Conservation (phyloP, 2,888 invertebrate genomes). For the Euphydryas editha region DNA sequence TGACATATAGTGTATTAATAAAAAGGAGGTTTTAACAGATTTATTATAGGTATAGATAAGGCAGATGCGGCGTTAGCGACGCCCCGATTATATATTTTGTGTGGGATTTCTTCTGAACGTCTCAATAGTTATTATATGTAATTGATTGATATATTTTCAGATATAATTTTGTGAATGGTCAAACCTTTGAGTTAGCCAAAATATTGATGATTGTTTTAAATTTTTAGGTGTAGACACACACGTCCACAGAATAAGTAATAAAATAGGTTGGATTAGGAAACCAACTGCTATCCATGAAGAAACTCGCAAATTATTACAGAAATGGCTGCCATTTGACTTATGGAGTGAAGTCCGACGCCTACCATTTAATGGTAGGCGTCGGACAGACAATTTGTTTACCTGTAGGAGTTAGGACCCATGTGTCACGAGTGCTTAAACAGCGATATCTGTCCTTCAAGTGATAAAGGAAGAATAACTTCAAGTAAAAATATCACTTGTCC, state of each 20-base stretch:
- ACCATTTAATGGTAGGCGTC: slow-evolving; percentile 97
- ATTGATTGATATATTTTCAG: too few relatives aligned
- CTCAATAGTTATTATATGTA: too few relatives aligned
- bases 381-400: slow-evolving; percentile 97
- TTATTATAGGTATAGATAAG: too few relatives aligned
- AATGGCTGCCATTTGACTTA: slow-evolving; percentile 92
- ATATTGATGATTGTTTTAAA: slow-evolving; percentile 4
- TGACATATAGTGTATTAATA: too few relatives aligned
- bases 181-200: background rate
- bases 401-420: slow-evolving; percentile 89
- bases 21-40: too few relatives aligned
- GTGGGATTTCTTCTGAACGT: too few relatives aligned
- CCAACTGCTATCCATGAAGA: slow-evolving; percentile 93
- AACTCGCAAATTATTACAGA: slow-evolving; percentile 92
- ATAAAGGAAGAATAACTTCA: slow-evolving; percentile 65
- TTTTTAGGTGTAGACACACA: slow-evolving; percentile 96
- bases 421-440: slow-evolving; percentile 93
- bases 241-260: slow-evolving; percentile 97
- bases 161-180: too few relatives aligned
- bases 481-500: slow-evolving; percentile 62
- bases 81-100: too few relatives aligned
- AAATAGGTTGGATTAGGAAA: slow-evolving; percentile 92
- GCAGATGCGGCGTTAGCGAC: too few relatives aligned
- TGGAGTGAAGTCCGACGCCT: slow-evolving; percentile 96
- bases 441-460: slow-evolving; percentile 89